A percentile compares a stretch with the other conserved stretches of the same genome.
phyloP scores from a whole-genome alignment of 23 tunicate genomes.

The Trididemnum nubilum region DNA sequence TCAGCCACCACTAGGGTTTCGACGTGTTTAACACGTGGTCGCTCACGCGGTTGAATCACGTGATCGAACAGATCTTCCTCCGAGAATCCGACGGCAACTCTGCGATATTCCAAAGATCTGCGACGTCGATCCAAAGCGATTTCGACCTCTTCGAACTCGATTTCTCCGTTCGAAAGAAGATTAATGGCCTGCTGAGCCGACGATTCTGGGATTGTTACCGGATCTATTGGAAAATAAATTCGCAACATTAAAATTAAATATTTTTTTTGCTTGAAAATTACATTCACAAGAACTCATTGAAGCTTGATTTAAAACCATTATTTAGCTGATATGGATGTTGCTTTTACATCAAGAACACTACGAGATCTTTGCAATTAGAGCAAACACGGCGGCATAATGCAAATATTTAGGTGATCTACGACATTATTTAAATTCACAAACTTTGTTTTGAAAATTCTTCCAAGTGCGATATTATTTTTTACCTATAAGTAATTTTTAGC shows the following conservation, averaged over 20 bases:
- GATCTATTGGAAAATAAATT: too few relatives aligned
- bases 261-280: too few relatives aligned
- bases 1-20: constrained; percentile 97
- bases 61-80: constrained; percentile 4
- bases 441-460: too few relatives aligned
- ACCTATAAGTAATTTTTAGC: too few relatives aligned
- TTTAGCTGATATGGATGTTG: too few relatives aligned
- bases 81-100: neutral
- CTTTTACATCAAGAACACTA: too few relatives aligned
- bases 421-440: too few relatives aligned
- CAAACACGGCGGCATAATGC: too few relatives aligned
- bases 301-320: neutral
- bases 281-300: too few relatives aligned
- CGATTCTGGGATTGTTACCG: constrained; percentile 47
- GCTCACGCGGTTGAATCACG: neutral
- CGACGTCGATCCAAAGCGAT: neutral
- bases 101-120: neutral
- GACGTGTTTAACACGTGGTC: constrained; percentile 48
- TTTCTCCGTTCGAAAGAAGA: constrained; percentile 65
- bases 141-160: constrained; percentile 43
- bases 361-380: too few relatives aligned
- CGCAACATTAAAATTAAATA: neutral
- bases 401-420: too few relatives aligned
- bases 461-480: too few relatives aligned
- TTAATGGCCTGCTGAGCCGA: constrained; percentile 24